Base-by-base conservation (phyloP, 2,888 invertebrate genomes). In the Metacarcinus magister region DNA sequence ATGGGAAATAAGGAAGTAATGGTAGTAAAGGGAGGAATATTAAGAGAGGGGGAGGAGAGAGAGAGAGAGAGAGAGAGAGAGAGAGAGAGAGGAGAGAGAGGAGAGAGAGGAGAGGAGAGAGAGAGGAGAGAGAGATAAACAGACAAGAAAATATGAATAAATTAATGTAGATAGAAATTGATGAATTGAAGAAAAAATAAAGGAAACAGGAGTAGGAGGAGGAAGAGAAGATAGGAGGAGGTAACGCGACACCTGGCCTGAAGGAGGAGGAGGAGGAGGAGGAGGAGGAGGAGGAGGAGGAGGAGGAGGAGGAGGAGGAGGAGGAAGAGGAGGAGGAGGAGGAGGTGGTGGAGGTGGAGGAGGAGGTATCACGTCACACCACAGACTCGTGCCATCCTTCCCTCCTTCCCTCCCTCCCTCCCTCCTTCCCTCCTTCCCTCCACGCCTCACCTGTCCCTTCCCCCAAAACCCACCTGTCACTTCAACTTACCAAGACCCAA, bases 31-130 rank as follows among this genome's bases (percentile, higher is more conserved):
- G 46, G 91, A 91, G 91, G 46, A 46, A 91, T 44, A 91, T 44
- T 46, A 43, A 90, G 90, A 91, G 46, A 91, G 46, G 46, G 46
- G 46, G 46, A 44, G 16, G 91, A 19, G 46, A 44, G 91, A 91
- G 46, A 43, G 92, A 43, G 48, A n/a, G 92, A 92, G 92, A 54
- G 92, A 93, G 93, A 67, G 93, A 93, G 67, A 39, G 32, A 39
- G 46, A 54, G 2, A 7, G 8, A 54, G 2, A 7, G 8, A 54
- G 2, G 10, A 10, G 16, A 28, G 8, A 87, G 32, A 54, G 7
- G 54, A 54, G 13, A 54, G 54, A 54, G 13, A 54, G 13, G 5
- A 7, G 13, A 54, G 5, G 54, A 54, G 13, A 54, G 13, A 8
- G 13, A 8, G 13, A 0, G 10, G 8, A 54, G 2, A 13, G 13